These are phyloP conservation scores for Drosophila tripunctata DNA, from an alignment of 2,888 invertebrate genomes.

Conservation along the genomic window DNA sequence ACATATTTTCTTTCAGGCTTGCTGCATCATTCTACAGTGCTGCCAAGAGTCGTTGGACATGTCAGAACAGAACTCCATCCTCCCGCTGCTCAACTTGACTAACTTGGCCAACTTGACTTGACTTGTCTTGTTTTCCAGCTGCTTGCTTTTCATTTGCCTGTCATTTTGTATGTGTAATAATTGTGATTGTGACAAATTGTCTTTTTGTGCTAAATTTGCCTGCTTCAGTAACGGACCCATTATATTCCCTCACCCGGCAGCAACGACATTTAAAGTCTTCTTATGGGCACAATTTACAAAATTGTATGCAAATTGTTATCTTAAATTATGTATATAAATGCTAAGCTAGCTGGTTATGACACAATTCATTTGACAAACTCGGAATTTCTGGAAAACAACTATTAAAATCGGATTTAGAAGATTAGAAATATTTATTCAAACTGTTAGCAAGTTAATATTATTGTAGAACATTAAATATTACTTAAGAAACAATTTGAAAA, in stretches of 20 bases:
- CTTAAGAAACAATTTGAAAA: no score
- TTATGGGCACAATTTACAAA: slow-evolving; percentile 32
- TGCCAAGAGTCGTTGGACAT: slow-evolving; percentile 18
- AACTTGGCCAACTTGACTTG: slow-evolving; percentile 14
- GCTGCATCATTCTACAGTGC: slow-evolving; percentile 68
- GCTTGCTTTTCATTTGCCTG: slow-evolving; percentile 69
- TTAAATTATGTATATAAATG: slow-evolving; percentile 45
- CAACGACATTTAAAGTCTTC: slow-evolving; percentile 37
- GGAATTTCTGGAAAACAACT: not conserved
- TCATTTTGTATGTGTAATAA: slow-evolving; percentile 66
- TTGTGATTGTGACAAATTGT: slow-evolving; percentile 79
- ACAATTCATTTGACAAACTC: not conserved
- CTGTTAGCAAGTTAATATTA: no score
- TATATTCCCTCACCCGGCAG: not conserved
- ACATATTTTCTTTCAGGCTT: slow-evolving; percentile 46
- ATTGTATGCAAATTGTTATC: slow-evolving; percentile 46
- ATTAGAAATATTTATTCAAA: no score
- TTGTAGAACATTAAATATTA: no score
- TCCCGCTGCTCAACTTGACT: not conserved
- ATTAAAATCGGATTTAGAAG: not conserved
- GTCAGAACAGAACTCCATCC: slow-evolving; percentile 8
- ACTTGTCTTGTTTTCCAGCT: slow-evolving; percentile 66
- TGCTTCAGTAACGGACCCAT: not conserved
- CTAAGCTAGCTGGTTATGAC: slow-evolving; percentile 30
- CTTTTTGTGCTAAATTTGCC: slow-evolving; percentile 42